Evolutionary conservation across 30 jellyfish, hydroid and myxozoan species (phyloP).

Genomic region (Aurelia coerulea): DNA sequence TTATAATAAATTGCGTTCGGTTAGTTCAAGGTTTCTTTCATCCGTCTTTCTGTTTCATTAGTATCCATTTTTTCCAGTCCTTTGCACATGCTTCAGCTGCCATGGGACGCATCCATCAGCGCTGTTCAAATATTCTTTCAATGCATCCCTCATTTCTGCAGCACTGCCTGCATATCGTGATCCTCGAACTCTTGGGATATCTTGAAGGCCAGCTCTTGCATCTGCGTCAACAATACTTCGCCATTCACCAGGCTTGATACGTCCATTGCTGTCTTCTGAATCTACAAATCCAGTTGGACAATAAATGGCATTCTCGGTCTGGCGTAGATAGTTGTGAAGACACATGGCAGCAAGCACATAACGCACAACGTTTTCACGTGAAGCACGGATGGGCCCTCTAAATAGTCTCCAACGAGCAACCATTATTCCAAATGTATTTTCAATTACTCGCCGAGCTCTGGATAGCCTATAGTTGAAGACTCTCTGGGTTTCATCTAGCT

Average conservation of each 20-base stretch:
- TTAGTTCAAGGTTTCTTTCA: too few relatives aligned
- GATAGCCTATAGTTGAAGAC: slow-evolving; percentile 61
- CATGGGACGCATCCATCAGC: slow-evolving; percentile 22
- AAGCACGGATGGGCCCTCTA: slow-evolving; percentile 38
- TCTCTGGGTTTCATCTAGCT: slow-evolving; percentile 37
- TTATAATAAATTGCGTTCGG: too few relatives aligned
- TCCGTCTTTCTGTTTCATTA: too few relatives aligned
- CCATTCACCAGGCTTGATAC: slow-evolving; percentile 46
- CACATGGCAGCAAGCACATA: slow-evolving; percentile 35
- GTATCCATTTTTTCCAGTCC: not conserved
- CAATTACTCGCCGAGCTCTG: slow-evolving; percentile 16
- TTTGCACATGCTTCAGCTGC: not conserved
- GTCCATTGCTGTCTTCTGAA: slow-evolving; percentile 62
- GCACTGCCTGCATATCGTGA: slow-evolving; percentile 18
- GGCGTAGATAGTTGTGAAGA: slow-evolving; percentile 57
- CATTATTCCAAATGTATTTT: slow-evolving; percentile 37
- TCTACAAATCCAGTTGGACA: slow-evolving; percentile 69
- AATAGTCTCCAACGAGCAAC: slow-evolving; percentile 49
- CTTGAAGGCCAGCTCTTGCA: slow-evolving; percentile 9
- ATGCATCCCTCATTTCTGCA: slow-evolving; percentile 15
- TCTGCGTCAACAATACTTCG: slow-evolving; percentile 16
- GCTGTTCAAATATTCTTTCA: slow-evolving; percentile 32
- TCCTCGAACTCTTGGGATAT: slow-evolving; percentile 17
- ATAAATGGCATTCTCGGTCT: slow-evolving; percentile 60
- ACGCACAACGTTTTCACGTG: slow-evolving; percentile 23